These are phyloP conservation scores for Gryllus longicercus DNA, from an alignment of 2,888 invertebrate species.

Conservation along the genomic window DNA sequence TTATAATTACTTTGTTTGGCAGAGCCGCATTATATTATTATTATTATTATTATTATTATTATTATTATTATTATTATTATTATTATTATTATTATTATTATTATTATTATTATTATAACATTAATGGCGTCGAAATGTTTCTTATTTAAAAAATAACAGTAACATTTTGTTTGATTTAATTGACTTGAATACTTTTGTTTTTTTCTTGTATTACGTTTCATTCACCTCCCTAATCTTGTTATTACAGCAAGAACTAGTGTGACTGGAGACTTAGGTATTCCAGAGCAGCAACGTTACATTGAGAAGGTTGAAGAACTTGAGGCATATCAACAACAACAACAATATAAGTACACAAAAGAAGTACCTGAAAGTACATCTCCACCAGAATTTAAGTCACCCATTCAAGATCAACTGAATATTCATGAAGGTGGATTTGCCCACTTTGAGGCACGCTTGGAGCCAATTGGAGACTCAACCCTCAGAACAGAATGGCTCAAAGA, in stretches of 20 bases:
- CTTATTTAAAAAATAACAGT: too few relatives aligned
- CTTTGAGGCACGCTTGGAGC: conserved; percentile 92
- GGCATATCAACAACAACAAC: conserved; percentile 74
- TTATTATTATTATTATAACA: too few relatives aligned
- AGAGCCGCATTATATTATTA: too few relatives aligned
- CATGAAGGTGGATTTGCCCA: conserved; percentile 93
- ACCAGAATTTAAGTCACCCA: conserved; percentile 85
- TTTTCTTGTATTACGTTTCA: too few relatives aligned
- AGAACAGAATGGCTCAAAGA: conserved; percentile 92
- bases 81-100: too few relatives aligned
- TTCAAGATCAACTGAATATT: conserved; percentile 80
- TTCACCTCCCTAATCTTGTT: background rate
- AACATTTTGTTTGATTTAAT: too few relatives aligned
- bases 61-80: too few relatives aligned
- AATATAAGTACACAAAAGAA: conserved; percentile 76
- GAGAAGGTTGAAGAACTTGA: conserved; percentile 89
- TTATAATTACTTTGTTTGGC: too few relatives aligned
- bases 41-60: too few relatives aligned
- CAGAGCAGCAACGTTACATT: conserved; percentile 86
- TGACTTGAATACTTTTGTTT: too few relatives aligned
- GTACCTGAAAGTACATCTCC: conserved; percentile 72
- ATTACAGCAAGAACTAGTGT: conserved; percentile 68
- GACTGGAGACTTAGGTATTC: conserved; percentile 81
- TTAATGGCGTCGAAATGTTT: too few relatives aligned
- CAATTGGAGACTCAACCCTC: conserved; percentile 84